Evolutionary conservation across 23 tunicate species (phyloP).

Genomic region (Ciona savignyi): DNA sequence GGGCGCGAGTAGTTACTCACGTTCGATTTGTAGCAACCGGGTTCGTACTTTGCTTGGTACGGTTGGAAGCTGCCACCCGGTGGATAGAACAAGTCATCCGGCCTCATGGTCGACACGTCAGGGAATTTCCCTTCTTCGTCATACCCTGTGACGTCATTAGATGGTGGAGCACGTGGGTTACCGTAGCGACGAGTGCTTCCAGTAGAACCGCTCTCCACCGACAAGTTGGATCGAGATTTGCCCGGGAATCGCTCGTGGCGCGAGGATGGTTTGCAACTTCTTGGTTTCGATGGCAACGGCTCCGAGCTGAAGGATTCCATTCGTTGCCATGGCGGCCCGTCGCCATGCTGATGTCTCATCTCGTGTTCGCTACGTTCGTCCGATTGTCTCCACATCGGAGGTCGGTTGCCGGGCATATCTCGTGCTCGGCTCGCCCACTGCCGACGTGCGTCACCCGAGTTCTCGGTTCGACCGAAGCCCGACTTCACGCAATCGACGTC

Average conservation of each 20-base stretch:
- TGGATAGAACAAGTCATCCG: slow-evolving; percentile 50
- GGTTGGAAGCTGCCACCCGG: slow-evolving; percentile 71
- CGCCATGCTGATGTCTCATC: neutral
- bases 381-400: slow-evolving; percentile 69
- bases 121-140: slow-evolving; percentile 34
- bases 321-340: slow-evolving; percentile 18
- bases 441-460: slow-evolving; percentile 6
- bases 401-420: slow-evolving; percentile 62
- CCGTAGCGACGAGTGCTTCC: slow-evolving; percentile 30
- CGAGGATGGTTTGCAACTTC: neutral
- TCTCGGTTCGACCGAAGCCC: neutral
- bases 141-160: slow-evolving; percentile 20
- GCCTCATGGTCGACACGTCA: slow-evolving; percentile 41
- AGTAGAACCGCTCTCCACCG: slow-evolving; percentile 40
- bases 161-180: neutral
- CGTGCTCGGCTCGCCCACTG: slow-evolving; percentile 28
- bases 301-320: slow-evolving; percentile 10
- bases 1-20: slow-evolving; percentile 40
- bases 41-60: slow-evolving; percentile 70
- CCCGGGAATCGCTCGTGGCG: slow-evolving; percentile 17
- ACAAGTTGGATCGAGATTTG: slow-evolving; percentile 10
- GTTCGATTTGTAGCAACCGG: slow-evolving; percentile 55
- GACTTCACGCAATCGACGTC: neutral
- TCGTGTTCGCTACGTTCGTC: neutral
- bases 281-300: slow-evolving; percentile 37